Conservation (phyloP, 2,113 vertebrate species). For the Microcebus lehilahytsara region DNA sequence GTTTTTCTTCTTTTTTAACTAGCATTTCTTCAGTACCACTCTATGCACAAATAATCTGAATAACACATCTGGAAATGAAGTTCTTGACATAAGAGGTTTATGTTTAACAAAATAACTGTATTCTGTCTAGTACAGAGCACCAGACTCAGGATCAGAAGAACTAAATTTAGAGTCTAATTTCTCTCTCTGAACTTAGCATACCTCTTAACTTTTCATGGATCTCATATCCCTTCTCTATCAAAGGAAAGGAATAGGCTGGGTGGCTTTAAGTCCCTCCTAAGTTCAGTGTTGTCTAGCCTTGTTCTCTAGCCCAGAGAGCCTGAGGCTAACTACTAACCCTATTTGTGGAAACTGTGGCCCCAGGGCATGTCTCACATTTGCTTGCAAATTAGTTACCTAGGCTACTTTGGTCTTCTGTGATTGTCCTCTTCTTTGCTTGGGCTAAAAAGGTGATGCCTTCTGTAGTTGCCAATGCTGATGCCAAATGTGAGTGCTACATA, state of each 20-base stretch:
- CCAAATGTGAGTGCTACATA: not conserved
- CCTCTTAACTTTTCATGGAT: not conserved
- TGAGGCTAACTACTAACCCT: not conserved
- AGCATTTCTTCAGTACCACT: not conserved
- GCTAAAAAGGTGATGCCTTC: not conserved
- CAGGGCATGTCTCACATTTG: not conserved
- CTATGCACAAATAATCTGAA: not conserved
- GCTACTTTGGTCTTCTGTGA: not conserved
- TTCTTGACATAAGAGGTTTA: not conserved
- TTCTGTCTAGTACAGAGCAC: not conserved
- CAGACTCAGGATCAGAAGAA: not conserved
- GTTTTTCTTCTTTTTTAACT: not conserved
- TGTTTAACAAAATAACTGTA: not conserved
- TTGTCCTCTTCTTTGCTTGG: not conserved
- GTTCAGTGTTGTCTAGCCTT: too few species aligned
- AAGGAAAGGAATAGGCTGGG: not conserved
- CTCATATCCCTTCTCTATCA: not conserved
- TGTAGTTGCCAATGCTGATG: not conserved
- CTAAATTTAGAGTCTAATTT: not conserved
- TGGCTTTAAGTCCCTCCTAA: not conserved
- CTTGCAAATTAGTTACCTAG: not conserved
- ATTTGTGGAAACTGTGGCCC: not conserved
- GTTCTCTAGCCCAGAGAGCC: not conserved
- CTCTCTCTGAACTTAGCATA: not conserved
- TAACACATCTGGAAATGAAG: not conserved